Evolutionary conservation across 2,113 vertebrate genomes (phyloP).

Genomic region (Amphiprion ocellaris): DNA sequence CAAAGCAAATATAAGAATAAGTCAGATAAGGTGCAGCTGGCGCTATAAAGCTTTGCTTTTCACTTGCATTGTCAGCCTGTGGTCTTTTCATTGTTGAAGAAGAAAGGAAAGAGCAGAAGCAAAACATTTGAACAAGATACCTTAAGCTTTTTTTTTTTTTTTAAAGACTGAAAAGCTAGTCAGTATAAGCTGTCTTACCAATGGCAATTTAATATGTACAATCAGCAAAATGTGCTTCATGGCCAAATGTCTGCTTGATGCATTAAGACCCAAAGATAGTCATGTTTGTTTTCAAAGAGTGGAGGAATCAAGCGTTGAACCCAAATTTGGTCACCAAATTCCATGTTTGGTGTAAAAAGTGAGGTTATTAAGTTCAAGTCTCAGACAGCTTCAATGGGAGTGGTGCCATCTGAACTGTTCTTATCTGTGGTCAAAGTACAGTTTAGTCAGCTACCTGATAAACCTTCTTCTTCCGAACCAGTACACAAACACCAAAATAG

Average conservation of each 20-base stretch:
- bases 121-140: conserved; percentile 24
- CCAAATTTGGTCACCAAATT: not conserved
- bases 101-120: conserved; percentile 18
- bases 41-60: not conserved
- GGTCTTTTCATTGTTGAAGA: not conserved
- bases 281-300: not conserved
- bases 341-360: not conserved
- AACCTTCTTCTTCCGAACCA: not conserved
- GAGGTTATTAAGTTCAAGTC: conserved; percentile 30
- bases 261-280: conserved; percentile 7
- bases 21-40: not conserved
- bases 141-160: conserved; percentile 38
- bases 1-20: conserved; percentile 7
- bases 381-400: not conserved
- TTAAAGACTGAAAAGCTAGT: conserved; percentile 13
- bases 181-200: not conserved
- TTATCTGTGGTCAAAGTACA: conserved; percentile 73
- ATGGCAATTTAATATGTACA: not conserved
- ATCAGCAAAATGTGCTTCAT: not conserved
- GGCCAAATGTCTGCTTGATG: not conserved
- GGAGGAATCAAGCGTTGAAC: not conserved
- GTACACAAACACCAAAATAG: conserved; percentile 28
- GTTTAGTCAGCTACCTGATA: conserved; percentile 19
- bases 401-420: conserved; percentile 17
- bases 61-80: not conserved